Evolutionary conservation across 1,140 invertebrate genomes (phyloP).

Genomic region (Lepidotrigona ventralis): DNA sequence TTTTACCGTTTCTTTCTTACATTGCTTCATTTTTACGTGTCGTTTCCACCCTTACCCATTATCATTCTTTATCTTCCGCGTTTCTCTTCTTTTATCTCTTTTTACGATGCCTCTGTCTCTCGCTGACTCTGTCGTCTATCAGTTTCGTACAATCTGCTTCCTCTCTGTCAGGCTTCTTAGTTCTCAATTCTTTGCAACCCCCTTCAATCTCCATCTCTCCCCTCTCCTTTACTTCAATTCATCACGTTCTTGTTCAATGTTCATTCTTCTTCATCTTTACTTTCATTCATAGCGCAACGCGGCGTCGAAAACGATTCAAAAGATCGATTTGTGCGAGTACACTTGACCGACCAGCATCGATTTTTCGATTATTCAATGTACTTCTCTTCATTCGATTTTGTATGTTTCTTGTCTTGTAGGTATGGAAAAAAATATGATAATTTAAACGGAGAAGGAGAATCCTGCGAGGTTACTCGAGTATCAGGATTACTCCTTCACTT

Average conservation of each 20-base stretch:
- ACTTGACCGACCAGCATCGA: conserved; percentile 10
- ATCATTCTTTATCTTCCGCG: not conserved
- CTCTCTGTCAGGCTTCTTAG: not conserved
- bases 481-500: no score
- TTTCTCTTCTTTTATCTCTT: not conserved
- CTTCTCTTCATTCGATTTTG: not conserved
- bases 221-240: no score
- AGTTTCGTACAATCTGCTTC: not conserved
- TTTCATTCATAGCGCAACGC: conserved; percentile 32
- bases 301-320: not conserved
- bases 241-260: not conserved
- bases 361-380: conserved; percentile 25
- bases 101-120: not conserved
- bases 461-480: not conserved
- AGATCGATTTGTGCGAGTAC: not conserved
- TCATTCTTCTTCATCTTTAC: not conserved
- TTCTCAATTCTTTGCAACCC: not conserved
- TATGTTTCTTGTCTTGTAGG: not conserved
- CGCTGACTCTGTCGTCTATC: not conserved
- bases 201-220: not conserved
- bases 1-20: not conserved
- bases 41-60: not conserved
- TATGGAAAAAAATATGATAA: not conserved
- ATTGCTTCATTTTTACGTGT: not conserved
- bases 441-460: not conserved